phyloP scores from a whole-genome alignment of 2,888 invertebrate genomes.

The Lithophane leautieri region DNA sequence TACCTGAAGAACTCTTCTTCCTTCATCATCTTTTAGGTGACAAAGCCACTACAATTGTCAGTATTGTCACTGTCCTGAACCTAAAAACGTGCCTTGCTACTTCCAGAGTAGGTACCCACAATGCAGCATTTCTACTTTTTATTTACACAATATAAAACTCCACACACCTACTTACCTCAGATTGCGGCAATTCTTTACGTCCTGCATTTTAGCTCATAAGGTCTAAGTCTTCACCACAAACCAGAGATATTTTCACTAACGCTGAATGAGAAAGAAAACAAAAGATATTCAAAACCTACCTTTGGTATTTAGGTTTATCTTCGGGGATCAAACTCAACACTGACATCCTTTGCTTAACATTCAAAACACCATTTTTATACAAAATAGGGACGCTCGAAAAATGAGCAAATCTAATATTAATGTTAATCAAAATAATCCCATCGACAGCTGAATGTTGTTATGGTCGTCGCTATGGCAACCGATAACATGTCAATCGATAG shows the following conservation, averaged over 20 bases:
- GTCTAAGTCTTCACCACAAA: background rate
- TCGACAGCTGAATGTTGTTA: constrained; percentile 74
- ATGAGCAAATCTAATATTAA: constrained; percentile 67
- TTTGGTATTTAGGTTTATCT: constrained; percentile 84
- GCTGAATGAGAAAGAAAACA: background rate
- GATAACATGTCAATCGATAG: constrained; percentile 78
- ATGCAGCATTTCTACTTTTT: background rate
- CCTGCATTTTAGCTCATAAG: background rate
- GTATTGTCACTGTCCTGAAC: background rate
- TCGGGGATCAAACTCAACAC: constrained; percentile 88
- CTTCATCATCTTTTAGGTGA: background rate
- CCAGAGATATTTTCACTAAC: background rate
- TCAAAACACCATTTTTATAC: constrained; percentile 76
- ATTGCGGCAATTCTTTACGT: constrained; percentile 20
- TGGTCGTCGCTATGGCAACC: constrained; percentile 78
- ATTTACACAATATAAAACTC: background rate
- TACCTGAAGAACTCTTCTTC: background rate
- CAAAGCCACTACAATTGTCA: background rate
- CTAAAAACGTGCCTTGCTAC: background rate
- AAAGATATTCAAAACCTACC: constrained; percentile 67
- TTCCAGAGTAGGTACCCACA: background rate
- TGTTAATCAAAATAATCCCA: constrained; percentile 63
- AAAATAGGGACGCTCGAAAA: constrained; percentile 72
- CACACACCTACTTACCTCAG: too few species aligned
- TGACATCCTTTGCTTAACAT: constrained; percentile 82